Conservation (phyloP, 30 jellyfish, hydroid and myxozoan genomes). For the Rhopilema esculentum region DNA sequence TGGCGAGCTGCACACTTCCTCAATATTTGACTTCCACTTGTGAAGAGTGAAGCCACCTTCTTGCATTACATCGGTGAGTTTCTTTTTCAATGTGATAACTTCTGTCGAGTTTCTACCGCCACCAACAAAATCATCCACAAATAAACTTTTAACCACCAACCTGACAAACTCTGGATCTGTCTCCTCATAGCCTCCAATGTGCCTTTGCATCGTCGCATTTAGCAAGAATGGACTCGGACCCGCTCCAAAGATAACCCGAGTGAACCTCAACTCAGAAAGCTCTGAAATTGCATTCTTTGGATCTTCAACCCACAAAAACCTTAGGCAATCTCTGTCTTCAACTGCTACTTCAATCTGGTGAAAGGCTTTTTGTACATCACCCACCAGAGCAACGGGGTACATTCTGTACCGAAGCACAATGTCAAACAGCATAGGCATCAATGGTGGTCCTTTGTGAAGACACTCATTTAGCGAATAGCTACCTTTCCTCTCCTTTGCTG, state of each 20-base stretch:
- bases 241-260: constrained; percentile 30
- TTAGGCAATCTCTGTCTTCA: constrained; percentile 23
- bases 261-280: background rate
- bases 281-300: background rate
- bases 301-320: constrained; percentile 10
- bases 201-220: constrained; percentile 7
- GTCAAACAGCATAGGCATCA: constrained; percentile 25
- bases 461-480: constrained; percentile 20
- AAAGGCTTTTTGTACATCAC: constrained; percentile 31
- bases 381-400: constrained; percentile 24
- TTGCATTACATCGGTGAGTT: constrained; percentile 5
- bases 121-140: constrained; percentile 15
- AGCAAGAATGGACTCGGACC: constrained; percentile 29
- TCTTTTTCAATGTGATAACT: background rate
- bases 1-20: background rate
- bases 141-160: background rate
- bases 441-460: constrained; percentile 23
- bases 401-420: constrained; percentile 23
- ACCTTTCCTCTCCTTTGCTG: constrained; percentile 9
- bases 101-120: background rate
- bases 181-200: background rate
- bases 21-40: background rate
- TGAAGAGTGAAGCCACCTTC: background rate
- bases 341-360: constrained; percentile 8
- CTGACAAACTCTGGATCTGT: background rate